Evolutionary conservation across 2,888 invertebrate genomes (phyloP).

Genomic region (Proisotoma minuta): DNA sequence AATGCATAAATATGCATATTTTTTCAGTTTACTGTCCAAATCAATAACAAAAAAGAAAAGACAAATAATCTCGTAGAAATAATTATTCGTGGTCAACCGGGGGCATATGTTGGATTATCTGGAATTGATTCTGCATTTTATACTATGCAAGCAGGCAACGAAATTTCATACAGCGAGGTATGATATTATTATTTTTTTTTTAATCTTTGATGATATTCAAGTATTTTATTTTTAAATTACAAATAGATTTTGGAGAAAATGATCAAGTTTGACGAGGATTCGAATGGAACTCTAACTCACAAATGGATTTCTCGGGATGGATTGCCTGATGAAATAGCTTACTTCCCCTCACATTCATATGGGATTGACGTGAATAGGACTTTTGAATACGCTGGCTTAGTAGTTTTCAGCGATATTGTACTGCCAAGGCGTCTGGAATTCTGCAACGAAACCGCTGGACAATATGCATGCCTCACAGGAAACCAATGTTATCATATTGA

Average conservation of each 20-base stretch:
- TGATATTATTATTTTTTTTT: conserved; percentile 15
- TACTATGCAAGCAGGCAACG: conserved; percentile 89
- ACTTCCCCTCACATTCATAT: conserved; percentile 82
- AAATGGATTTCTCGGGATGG: conserved; percentile 81
- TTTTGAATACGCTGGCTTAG: conserved; percentile 80
- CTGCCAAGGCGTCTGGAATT: conserved; percentile 63
- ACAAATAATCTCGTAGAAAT: conserved; percentile 90
- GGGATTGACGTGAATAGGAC: conserved; percentile 92
- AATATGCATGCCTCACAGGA: conserved; percentile 69
- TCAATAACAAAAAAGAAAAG: conserved; percentile 89
- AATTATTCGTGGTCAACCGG: conserved; percentile 88
- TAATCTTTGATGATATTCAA: no score
- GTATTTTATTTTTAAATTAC: background rate
- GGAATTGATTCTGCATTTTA: conserved; percentile 85
- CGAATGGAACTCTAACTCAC: conserved; percentile 76
- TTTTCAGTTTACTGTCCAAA: conserved; percentile 69
- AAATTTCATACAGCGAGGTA: conserved; percentile 78
- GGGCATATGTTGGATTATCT: conserved; percentile 86
- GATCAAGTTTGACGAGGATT: conserved; percentile 78
- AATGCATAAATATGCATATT: conserved; percentile 17
- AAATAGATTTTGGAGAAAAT: conserved; percentile 81
- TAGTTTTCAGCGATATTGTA: conserved; percentile 85
- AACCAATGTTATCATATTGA: conserved; percentile 71
- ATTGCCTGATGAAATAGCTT: conserved; percentile 75
- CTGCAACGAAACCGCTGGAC: conserved; percentile 70